Conservation (phyloP, 92 coral and sea anemone species). For the Zoanthus solanderi region DNA sequence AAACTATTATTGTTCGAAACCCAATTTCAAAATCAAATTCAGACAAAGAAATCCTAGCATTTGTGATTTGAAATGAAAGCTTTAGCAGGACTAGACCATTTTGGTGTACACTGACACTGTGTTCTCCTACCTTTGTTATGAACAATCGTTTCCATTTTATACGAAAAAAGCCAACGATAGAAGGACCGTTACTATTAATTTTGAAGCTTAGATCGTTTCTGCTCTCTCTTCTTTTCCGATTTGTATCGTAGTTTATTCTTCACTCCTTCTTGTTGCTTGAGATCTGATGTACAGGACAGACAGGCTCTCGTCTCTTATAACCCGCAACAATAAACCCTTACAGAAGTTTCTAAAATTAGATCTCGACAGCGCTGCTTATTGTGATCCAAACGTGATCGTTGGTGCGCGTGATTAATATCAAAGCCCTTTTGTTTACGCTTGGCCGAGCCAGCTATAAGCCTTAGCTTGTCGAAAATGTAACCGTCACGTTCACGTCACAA, state of each 20-base stretch:
- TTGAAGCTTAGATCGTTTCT: neutral
- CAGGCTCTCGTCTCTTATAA: neutral
- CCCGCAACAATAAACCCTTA: neutral
- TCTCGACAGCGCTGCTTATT: neutral
- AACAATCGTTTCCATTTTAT: neutral
- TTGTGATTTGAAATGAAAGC: neutral
- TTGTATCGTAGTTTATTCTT: neutral
- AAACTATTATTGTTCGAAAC: neutral
- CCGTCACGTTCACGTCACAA: constrained; percentile 20
- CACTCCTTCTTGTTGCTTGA: neutral
- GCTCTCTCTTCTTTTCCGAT: neutral
- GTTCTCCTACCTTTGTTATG: neutral
- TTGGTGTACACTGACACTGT: neutral
- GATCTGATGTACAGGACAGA: neutral
- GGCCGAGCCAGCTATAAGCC: neutral
- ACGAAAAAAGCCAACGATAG: neutral
- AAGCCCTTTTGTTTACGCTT: neutral
- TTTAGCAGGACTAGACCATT: neutral
- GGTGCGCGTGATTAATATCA: constrained; percentile 4
- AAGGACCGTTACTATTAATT: neutral
- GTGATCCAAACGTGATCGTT: constrained; percentile 7
- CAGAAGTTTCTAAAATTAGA: constrained; percentile 29
- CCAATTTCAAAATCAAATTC: too few relatives aligned
- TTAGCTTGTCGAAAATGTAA: neutral
- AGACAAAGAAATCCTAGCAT: too few relatives aligned